Base-by-base conservation (phyloP, 2,888 invertebrate species). In the Cecidostiba fungosa region DNA sequence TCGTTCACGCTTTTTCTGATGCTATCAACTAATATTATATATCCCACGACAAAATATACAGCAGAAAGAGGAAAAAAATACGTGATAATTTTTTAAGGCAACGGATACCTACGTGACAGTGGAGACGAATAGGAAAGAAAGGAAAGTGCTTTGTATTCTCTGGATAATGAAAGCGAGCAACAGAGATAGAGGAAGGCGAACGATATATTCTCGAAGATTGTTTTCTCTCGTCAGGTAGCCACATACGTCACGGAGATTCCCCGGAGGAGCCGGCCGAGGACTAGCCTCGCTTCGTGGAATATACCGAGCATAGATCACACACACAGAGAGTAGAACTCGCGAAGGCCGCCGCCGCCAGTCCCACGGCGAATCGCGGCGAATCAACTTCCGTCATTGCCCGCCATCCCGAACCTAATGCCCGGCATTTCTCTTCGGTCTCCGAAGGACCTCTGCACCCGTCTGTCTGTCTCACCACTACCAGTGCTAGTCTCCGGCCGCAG, bases 151-250 rank as follows among this genome's bases (percentile, higher is more conserved):
- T 43, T 84, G 69, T 69, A 76, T 54, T 29, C 19, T 47, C 19
- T 47, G 77, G 39, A 77, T 83, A 85, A 80, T 54, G 85, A 84
- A 85, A 54, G 81, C 29, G 50, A 74, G 62, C 19, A 39, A 32
- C 50, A n/a, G 19, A 19, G 54, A 79, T 14, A 19, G 77, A 19
- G 19, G 74, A 87, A 87, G 23, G 87, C 86, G 89, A 91, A 89
- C 92, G 92, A 93, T 93, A 93, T 91, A 92, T 93, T 91, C 90
- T 91, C 91, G 92, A 93, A 93, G 93, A 93, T 93, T 93, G 93
- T 93, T 93, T 93, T 93, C 92, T 92, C 93, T 92, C 92, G 92
- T 92, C 93, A 93, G 93, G 93, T 93, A 92, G 93, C 92, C 92
- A 91, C 93, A 93, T 93, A 93, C 91, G 93, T 93, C 93, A 93